Base-by-base conservation (phyloP, 2,113 vertebrate genomes). In the Nesogale talazaci region DNA sequence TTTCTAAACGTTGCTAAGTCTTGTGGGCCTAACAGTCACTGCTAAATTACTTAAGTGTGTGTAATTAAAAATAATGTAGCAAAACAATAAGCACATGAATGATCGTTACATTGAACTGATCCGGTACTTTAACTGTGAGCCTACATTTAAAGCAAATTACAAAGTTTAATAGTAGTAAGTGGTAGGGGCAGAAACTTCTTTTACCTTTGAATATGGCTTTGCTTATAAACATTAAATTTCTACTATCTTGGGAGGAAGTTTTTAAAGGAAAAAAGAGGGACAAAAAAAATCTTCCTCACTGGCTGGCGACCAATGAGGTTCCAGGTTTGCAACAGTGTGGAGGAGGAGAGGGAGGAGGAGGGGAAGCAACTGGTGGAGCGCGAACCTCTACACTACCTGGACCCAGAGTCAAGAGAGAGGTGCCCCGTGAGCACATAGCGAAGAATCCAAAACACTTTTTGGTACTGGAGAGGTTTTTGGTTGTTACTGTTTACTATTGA, bases 151-250 rank as follows among this genome's bases (percentile, higher is more conserved):
- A 90, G 72, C 67, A 95, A 86, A 86, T 67, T 29, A 69, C 25
- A 69, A 94, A 69, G 61, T 52, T 82, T 92, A 56, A 87, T 63
- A 34, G 46, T 83, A 31, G 2, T 52, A 59, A 57, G 23, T 56
- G 25, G 25, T 79, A 38, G 5, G 69, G 40, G 36, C 38, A 87
- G 81, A 94, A 82, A 89, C 79, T 74, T 63, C 75, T 91, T 94
- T 95, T 75, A 36, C 88, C 10, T 63, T 81, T 81, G 72, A 6
- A 29, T 77, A 42, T 67, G 75, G 29, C 88, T 93, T 89, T 88
- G 46, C 87, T 94, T 57, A 67, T 27, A 91, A 75, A 90, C 38
- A 76, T 56, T 74, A 86, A 86, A 78, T 90, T 90, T 80, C 67
- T 79, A 42, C 36, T 1, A 87, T 52, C 23, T 74, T 57, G 63